These are phyloP conservation scores for Phaonia tiefii DNA, from an alignment of 2,888 invertebrate species.

Conservation along the genomic window DNA sequence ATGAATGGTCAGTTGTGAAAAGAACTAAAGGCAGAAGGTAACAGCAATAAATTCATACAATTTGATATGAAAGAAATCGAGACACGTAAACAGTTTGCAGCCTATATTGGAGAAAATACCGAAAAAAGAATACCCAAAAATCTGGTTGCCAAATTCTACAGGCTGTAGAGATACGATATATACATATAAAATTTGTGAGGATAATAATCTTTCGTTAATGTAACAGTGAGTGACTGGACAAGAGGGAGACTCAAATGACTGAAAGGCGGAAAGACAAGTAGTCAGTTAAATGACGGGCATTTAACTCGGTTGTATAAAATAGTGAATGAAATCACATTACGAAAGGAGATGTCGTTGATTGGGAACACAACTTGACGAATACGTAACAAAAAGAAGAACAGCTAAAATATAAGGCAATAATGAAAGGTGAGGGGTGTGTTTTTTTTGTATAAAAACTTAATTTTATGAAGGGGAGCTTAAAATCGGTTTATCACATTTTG, in stretches of 20 bases:
- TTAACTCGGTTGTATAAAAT: no score
- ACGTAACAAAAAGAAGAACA: not conserved
- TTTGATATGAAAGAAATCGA: conserved; percentile 33
- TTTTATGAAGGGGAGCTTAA: no score
- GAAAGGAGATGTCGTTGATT: conserved; percentile 8
- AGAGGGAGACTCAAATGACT: no score
- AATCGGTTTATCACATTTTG: conserved; percentile 46
- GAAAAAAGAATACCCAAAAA: not conserved
- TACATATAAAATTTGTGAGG: not conserved
- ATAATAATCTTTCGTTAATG: not conserved
- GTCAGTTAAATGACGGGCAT: not conserved
- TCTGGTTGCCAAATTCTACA: conserved; percentile 19
- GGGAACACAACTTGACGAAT: not conserved
- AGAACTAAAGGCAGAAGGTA: conserved; percentile 23
- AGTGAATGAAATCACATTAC: conserved; percentile 5
- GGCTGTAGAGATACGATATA: conserved; percentile 17
- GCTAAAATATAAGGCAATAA: not conserved
- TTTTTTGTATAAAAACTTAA: no score
- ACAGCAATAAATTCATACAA: conserved; percentile 32
- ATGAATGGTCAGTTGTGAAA: no score
- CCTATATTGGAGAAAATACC: not conserved
- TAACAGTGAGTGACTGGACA: no score
- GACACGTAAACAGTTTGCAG: conserved; percentile 44
- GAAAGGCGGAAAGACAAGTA: not conserved
- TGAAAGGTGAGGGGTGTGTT: no score